phyloP scores from a whole-genome alignment of 2,113 vertebrate species.

The Vidua macroura region DNA sequence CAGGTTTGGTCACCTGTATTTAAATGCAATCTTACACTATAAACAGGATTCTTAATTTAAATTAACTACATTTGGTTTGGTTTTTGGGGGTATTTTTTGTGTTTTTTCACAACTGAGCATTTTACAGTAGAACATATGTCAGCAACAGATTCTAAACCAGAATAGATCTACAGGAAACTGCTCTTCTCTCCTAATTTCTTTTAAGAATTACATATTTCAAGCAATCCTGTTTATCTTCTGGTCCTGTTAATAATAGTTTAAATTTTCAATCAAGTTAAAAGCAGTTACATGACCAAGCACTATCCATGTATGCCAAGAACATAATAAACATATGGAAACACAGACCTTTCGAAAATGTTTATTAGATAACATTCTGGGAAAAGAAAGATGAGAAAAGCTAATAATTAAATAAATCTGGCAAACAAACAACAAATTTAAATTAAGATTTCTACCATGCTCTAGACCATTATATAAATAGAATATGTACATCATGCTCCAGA shows the following conservation, averaged over 20 bases:
- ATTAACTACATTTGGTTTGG: neutral
- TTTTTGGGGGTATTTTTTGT: neutral
- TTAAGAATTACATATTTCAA: neutral
- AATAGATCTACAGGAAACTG: neutral
- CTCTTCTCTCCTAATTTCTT: neutral
- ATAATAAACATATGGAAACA: neutral
- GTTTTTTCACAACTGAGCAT: neutral
- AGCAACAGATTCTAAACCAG: neutral
- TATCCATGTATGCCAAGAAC: neutral
- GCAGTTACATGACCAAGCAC: neutral
- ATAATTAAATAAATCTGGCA: neutral
- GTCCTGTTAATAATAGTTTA: neutral
- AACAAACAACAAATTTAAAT: neutral
- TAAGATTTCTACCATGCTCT: neutral
- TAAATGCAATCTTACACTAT: neutral
- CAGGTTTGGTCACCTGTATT: neutral
- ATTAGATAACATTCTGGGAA: neutral
- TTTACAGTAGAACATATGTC: neutral
- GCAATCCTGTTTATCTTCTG: neutral
- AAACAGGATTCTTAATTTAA: neutral
- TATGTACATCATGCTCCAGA: neutral
- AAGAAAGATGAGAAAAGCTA: neutral
- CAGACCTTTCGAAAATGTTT: neutral
- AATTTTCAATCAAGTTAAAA: neutral
- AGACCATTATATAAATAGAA: neutral